Evolutionary conservation across 2,113 vertebrate genomes (phyloP), one percentile per base, ranked within the genome.

Genomic region (Ornithorhynchus anatinus): DNA sequence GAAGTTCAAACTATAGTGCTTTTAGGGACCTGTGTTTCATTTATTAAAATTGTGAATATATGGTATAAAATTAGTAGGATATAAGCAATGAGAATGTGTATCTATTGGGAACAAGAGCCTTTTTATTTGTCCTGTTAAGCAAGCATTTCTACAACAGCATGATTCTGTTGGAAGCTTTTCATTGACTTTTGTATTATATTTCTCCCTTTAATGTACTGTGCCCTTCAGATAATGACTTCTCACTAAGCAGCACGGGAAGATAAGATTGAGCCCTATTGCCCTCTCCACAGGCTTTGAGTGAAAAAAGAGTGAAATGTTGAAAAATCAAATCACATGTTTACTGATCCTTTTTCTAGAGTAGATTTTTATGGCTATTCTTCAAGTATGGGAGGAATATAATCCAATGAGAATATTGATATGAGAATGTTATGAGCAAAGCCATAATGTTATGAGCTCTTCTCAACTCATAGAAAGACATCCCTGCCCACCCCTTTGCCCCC

Each of bases 251-350:
- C 3, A 17, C 16, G 3, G 17, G 48, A 14, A 47, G 15, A 6
- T 59, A 52, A 52, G 19, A 42, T 52, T 32, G 29, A 32, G 50
- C 16, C 5, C 6, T 10, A 12, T 31, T 70, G 52, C 40, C 1
- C 27, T 0, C 27, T 56, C n/a, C n/a, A n/a, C n/a, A n/a, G n/a
- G 10, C 0, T 59, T 72, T 62, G 25, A 33, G 19, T 52, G 0
- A 0, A 14, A 0, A 14, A 68, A 52, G 3, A 9, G 4, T 48
- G 37, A 45, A 70, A 72, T 75, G 2, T 33, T 37, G 19, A 56
- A n/a, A n/a, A 31, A 68, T 33, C 0, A 48, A 70, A 20, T 56
- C 31, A 0, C 38, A 42, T 53, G 40, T 31, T 5, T 6, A 35
- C 27, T 61, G 63, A 67, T 5, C 19, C 8, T 11, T 68, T 4